Evolutionary conservation across 2,888 invertebrate species (phyloP), one percentile per base, ranked within the genome.

Genomic region (Drosophila greeni): DNA sequence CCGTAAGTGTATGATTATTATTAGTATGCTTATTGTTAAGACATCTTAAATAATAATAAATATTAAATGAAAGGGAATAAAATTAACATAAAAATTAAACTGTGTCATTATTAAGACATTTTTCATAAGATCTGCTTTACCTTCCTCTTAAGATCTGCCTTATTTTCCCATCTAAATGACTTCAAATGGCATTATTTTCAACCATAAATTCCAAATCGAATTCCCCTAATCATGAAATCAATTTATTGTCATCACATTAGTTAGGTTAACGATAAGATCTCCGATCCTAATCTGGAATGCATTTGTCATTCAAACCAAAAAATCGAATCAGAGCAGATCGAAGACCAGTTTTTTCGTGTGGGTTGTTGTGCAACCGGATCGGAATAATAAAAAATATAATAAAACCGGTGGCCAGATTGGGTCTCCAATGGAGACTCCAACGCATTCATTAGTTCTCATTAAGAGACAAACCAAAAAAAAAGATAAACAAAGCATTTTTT

Each of bases 401-500:
- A 47, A 58, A 59, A 53, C 66, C 66, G 52, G 66, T 67, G 66
- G 66, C 66, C n/a, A n/a, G 43, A 29, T 29, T 11, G 8, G 16
- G 26, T 3, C 23, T 8, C 7, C 14, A 23, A 9, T 20, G 3
- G 31, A 37, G 24, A 54, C 64, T 54, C 64, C 64, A 66, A 65
- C 64, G 66, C 64, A 66, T 69, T 67, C 66, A 67, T 67, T 67
- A 67, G 66, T 69, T 67, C 66, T 67, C 66, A 67, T 67, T 67
- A 69, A 42, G 68, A 39, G 49, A 39, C 58, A n/a, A n/a, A n/a
- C n/a, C n/a, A n/a, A n/a, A n/a, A n/a, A n/a, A n/a, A n/a, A n/a
- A n/a, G n/a, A 73, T 73, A 81, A 79, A 79, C 84, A 79, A 79
- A 81, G 58, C 75, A 70, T 78, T 83, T 75, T 68, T 75, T 69